phyloP scores from a whole-genome alignment of 2,113 vertebrate species.

The Phalacrocorax carbo region DNA sequence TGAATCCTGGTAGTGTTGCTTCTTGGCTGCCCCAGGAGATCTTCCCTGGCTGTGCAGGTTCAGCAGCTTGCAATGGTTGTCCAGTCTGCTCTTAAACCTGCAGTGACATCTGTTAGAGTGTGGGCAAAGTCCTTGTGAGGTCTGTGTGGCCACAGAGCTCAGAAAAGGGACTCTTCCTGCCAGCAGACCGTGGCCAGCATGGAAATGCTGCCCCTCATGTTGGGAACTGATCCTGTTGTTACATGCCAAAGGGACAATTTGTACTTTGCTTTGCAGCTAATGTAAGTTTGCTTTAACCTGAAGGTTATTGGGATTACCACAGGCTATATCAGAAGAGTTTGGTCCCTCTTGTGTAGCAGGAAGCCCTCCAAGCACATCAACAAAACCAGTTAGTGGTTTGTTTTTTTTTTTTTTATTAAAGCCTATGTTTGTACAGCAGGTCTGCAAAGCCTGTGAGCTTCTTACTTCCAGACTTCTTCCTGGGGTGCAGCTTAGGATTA shows the following conservation, averaged over 20 bases:
- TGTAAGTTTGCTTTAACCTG: not conserved
- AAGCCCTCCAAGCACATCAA: not conserved
- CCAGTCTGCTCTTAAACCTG: not conserved
- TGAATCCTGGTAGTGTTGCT: not conserved
- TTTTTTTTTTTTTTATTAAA: not conserved
- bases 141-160: not conserved
- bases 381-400: not conserved
- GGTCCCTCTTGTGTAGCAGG: not conserved
- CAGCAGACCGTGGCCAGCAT: not conserved
- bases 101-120: not conserved
- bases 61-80: not conserved
- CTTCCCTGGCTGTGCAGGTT: not conserved
- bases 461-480: not conserved
- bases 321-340: not conserved
- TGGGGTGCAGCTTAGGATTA: not conserved
- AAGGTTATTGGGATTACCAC: not conserved
- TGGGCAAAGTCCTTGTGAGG: not conserved
- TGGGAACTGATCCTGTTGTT: not conserved
- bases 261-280: not conserved
- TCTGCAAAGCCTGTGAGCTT: not conserved
- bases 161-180: not conserved
- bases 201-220: not conserved
- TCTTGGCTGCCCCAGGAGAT: not conserved
- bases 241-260: not conserved
- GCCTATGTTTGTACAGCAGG: not conserved